phyloP scores from a whole-genome alignment of 2,888 invertebrate species.

The Brenthis hecate region DNA sequence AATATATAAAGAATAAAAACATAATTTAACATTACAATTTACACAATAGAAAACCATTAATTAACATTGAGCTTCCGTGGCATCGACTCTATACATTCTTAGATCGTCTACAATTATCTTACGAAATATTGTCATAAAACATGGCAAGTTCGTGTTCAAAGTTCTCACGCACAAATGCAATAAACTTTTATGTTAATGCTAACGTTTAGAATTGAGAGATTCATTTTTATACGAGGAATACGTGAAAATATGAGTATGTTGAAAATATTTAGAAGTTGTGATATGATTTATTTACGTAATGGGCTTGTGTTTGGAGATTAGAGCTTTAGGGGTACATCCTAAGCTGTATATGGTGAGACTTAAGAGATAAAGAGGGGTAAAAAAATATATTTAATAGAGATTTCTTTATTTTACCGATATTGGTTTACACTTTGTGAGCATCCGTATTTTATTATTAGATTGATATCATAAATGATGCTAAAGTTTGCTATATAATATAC shows the following conservation, averaged over 20 bases:
- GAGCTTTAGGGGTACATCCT: not conserved
- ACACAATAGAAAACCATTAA: not conserved
- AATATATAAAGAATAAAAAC: no score
- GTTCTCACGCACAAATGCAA: constrained; percentile 37
- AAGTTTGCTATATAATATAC: no score
- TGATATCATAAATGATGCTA: no score
- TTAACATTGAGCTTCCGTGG: constrained; percentile 11
- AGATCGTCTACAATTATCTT: constrained; percentile 10
- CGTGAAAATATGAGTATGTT: constrained; percentile 8
- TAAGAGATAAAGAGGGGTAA: not conserved
- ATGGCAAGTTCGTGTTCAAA: constrained; percentile 25
- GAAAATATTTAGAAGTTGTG: not conserved
- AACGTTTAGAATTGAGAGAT: constrained; percentile 21
- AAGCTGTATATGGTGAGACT: not conserved
- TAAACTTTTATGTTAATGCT: constrained; percentile 36
- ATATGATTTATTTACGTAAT: not conserved
- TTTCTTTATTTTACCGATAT: no score
- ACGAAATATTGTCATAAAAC: constrained; percentile 18
- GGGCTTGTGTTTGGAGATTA: not conserved
- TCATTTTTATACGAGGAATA: constrained; percentile 15
- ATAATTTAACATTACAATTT: not conserved
- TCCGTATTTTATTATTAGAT: no score
- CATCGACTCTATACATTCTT: constrained; percentile 15
- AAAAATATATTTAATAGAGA: not conserved
- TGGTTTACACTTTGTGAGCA: no score